These are phyloP conservation scores for Telenomus remus DNA, from an alignment of 1,140 invertebrate genomes.

Conservation along the genomic window DNA sequence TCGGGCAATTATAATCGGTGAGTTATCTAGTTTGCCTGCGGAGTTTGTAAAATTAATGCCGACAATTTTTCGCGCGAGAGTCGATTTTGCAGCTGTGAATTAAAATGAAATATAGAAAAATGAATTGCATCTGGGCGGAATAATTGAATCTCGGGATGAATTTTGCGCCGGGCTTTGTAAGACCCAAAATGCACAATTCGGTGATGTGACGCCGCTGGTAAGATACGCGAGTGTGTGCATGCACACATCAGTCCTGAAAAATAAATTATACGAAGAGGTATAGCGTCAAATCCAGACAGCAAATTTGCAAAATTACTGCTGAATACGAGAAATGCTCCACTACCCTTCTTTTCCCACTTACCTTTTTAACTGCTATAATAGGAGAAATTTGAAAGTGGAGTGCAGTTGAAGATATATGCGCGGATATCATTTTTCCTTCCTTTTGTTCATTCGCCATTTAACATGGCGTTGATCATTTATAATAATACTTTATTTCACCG, in stretches of 20 bases:
- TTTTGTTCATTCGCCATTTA: conserved; percentile 30
- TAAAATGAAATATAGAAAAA: conserved; percentile 4
- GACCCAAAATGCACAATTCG: conserved; percentile 40
- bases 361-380: conserved; percentile 46
- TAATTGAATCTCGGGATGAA: conserved; percentile 46
- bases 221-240: conserved; percentile 49
- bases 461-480: conserved; percentile 18
- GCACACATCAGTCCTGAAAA: conserved; percentile 48
- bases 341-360: conserved; percentile 54
- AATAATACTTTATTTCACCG: conserved; percentile 13
- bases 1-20: too few species aligned
- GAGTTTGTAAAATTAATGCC: too few species aligned
- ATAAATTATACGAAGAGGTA: conserved; percentile 59
- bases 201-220: conserved; percentile 39
- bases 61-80: not conserved
- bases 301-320: conserved; percentile 58
- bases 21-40: too few species aligned
- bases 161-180: conserved; percentile 20
- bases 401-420: conserved; percentile 37
- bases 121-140: conserved; percentile 7
- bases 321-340: conserved; percentile 53
- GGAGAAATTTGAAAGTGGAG: conserved; percentile 47
- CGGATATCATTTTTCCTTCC: conserved; percentile 40
- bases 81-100: not conserved
- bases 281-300: conserved; percentile 58